Evolutionary conservation across 1,140 invertebrate species (phyloP).

Genomic region (Gerris buenoi): DNA sequence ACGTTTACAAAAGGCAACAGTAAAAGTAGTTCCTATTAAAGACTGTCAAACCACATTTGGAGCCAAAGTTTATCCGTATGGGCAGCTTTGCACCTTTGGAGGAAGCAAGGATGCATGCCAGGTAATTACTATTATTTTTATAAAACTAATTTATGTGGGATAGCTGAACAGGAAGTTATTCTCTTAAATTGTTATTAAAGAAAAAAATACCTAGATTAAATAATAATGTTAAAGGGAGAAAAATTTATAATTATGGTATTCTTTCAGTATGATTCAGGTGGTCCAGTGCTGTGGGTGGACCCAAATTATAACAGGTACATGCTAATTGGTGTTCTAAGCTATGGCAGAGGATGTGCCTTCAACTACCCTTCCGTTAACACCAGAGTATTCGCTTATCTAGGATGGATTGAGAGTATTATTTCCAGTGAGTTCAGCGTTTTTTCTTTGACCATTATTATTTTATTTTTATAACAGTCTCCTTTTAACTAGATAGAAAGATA

Average conservation of each 20-base stretch:
- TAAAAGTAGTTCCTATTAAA: not conserved
- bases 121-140: no score
- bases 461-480: no score
- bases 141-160: no score
- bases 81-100: not conserved
- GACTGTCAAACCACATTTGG: not conserved
- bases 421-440: constrained; percentile 25
- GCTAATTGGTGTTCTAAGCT: constrained; percentile 38
- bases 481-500: no score
- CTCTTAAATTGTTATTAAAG: no score
- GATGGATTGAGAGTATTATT: constrained; percentile 20
- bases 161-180: no score
- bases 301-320: constrained; percentile 29
- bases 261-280: constrained; percentile 45
- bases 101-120: constrained; percentile 1
- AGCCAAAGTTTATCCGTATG: not conserved
- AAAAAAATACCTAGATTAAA: no score
- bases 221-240: no score
- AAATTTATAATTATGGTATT: no score
- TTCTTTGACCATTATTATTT: no score
- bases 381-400: constrained; percentile 24
- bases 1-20: not conserved
- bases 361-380: constrained; percentile 35
- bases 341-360: constrained; percentile 34
- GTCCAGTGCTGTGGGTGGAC: constrained; percentile 42